Conservation (phyloP, 2,797 vertebrate genomes). For the Gadopsis marmoratus region DNA sequence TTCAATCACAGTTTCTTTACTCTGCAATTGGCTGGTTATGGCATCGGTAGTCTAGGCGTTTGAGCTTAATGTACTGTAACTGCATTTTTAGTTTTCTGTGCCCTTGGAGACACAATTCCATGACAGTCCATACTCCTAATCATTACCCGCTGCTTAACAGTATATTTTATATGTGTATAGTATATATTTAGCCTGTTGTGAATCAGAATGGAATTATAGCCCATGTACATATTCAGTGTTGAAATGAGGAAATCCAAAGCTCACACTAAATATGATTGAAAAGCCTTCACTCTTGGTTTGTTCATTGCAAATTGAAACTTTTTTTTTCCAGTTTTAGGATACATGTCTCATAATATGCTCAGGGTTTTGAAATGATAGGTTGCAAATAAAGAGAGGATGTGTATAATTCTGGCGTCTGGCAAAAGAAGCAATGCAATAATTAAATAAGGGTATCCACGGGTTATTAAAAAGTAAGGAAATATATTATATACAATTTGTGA, state of each 20-base stretch:
- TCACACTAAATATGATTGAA: constrained; percentile 24
- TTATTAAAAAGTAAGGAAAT: neutral
- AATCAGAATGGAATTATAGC: constrained; percentile 39
- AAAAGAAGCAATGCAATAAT: neutral
- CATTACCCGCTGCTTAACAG: constrained; percentile 21
- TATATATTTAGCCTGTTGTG: constrained; percentile 5
- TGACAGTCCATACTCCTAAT: constrained; percentile 5
- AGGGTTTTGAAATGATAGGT: neutral
- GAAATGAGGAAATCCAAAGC: constrained; percentile 16
- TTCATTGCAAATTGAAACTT: neutral
- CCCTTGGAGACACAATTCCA: constrained; percentile 11
- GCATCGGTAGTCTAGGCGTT: neutral
- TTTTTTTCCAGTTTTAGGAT: neutral
- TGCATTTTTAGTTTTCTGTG: constrained; percentile 10
- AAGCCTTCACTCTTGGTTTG: neutral
- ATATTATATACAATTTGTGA: neutral
- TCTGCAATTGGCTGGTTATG: neutral
- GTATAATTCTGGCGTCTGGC: neutral
- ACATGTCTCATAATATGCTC: neutral
- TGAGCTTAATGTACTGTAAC: constrained; percentile 39
- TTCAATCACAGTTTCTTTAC: neutral
- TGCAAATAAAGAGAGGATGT: constrained; percentile 4
- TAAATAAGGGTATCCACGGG: neutral
- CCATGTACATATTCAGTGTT: constrained; percentile 26
- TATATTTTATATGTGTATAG: too few relatives aligned